These are phyloP conservation scores for Ophiodon elongatus DNA, from an alignment of 2,113 vertebrate genomes.

Conservation along the genomic window DNA sequence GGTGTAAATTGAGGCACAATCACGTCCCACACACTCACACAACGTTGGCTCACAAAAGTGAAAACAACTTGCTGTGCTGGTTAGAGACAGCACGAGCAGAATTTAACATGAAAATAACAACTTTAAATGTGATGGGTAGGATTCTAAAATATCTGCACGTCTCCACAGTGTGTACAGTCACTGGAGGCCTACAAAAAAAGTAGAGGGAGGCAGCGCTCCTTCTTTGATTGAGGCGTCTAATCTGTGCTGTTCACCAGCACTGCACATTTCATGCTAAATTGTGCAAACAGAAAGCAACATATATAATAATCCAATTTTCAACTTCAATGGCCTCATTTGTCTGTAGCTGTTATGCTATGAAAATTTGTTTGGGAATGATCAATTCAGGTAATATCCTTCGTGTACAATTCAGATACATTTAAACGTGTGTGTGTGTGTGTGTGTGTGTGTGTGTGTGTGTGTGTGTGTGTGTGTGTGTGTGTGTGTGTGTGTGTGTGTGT, in stretches of 20 bases:
- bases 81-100: not conserved
- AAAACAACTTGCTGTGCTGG: conserved; percentile 17
- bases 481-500: not conserved
- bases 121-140: not conserved
- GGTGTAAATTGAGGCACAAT: conserved; percentile 32
- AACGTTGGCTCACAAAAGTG: not conserved
- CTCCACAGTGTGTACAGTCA: not conserved
- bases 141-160: conserved; percentile 23
- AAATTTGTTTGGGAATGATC: conserved; percentile 60
- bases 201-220: conserved; percentile 1
- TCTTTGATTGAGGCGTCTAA: conserved; percentile 46
- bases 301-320: conserved; percentile 63
- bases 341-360: conserved; percentile 31
- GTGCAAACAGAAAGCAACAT: conserved; percentile 48
- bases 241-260: conserved; percentile 27
- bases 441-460: conserved; percentile 3
- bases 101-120: not conserved
- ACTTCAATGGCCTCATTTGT: conserved; percentile 49
- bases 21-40: not conserved
- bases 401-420: conserved; percentile 41
- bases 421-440: conserved; percentile 15
- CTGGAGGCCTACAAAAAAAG: not conserved
- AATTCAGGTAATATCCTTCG: conserved; percentile 50
- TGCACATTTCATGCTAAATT: conserved; percentile 54
- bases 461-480: not conserved